These are phyloP conservation scores for Turnix velox DNA, from an alignment of 2,113 vertebrate species.

Conservation along the genomic window DNA sequence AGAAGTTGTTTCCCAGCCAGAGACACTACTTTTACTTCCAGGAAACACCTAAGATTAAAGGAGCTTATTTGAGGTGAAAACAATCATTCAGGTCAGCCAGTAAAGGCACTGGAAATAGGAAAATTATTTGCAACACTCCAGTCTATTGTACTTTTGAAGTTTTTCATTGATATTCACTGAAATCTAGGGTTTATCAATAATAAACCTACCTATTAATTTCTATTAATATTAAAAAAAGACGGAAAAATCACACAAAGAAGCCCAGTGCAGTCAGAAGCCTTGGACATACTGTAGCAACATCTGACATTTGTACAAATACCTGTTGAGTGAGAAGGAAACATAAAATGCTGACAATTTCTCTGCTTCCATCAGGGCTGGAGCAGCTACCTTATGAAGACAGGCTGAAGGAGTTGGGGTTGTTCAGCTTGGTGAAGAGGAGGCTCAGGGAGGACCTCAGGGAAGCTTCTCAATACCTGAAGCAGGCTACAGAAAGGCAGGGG, in stretches of 20 bases:
- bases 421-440: no score
- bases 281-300: not conserved
- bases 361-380: no score
- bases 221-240: slow-evolving; percentile 35
- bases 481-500: no score
- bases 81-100: not conserved
- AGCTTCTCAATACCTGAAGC: no score
- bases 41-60: not conserved
- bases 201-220: not conserved
- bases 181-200: slow-evolving; percentile 37
- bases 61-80: slow-evolving; percentile 10
- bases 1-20: not conserved
- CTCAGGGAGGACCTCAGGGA: no score
- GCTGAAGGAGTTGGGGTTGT: no score
- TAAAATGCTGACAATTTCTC: not conserved
- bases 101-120: not conserved
- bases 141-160: not conserved
- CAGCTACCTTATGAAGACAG: no score
- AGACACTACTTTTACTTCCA: not conserved
- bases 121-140: not conserved
- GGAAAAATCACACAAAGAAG: not conserved
- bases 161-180: slow-evolving; percentile 26
- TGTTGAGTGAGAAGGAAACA: not conserved
- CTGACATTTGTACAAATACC: not conserved
- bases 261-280: not conserved